Conservation (phyloP, 2,888 invertebrate species). For the Amphipyra berbera region DNA sequence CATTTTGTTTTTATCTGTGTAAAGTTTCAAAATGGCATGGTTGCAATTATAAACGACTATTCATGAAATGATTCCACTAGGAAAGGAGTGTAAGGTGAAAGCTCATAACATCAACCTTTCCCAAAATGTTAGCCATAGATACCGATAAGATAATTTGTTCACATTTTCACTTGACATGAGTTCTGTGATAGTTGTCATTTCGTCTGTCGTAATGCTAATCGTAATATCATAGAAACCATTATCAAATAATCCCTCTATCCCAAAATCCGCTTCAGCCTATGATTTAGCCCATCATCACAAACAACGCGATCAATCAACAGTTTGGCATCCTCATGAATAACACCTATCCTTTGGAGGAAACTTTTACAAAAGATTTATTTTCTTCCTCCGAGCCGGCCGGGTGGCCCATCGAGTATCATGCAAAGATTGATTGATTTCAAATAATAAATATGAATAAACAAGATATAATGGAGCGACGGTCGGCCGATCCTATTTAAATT, state of each 20-base stretch:
- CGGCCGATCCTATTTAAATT: slow-evolving; percentile 30
- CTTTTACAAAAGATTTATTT: slow-evolving; percentile 88
- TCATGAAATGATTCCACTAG: too few relatives aligned
- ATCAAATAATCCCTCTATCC: not conserved
- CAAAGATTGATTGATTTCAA: slow-evolving; percentile 87
- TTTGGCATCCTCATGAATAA: slow-evolving; percentile 86
- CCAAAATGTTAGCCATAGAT: too few relatives aligned
- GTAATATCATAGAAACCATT: too few relatives aligned
- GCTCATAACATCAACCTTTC: too few relatives aligned
- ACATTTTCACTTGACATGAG: too few relatives aligned
- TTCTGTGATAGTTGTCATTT: too few relatives aligned
- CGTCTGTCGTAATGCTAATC: too few relatives aligned
- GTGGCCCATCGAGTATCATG: slow-evolving; percentile 75
- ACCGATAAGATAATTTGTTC: too few relatives aligned
- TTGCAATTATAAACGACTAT: too few relatives aligned
- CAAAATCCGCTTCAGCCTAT: slow-evolving; percentile 38
- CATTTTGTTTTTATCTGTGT: too few relatives aligned
- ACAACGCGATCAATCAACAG: slow-evolving; percentile 84
- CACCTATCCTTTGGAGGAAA: slow-evolving; percentile 83
- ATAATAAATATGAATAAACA: slow-evolving; percentile 82
- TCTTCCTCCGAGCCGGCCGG: slow-evolving; percentile 75
- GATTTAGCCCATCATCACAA: slow-evolving; percentile 48
- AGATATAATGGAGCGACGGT: slow-evolving; percentile 44
- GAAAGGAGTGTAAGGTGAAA: too few relatives aligned
- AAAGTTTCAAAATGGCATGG: too few relatives aligned